Conservation (phyloP, 1,140 invertebrate genomes). For the Cecropterus lyciades region DNA sequence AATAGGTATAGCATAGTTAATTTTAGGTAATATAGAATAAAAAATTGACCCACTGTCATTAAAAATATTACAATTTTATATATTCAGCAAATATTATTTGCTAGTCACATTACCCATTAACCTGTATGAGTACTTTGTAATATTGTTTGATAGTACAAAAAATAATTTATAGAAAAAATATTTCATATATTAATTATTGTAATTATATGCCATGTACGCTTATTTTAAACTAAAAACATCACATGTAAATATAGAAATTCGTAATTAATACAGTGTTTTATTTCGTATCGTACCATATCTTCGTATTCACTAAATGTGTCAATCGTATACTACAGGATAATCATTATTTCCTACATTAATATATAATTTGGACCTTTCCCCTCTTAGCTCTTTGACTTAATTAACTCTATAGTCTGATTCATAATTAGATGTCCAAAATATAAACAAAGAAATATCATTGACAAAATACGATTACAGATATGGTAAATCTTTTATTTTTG, state of each 20-base stretch:
- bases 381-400: too few relatives aligned
- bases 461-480: too few relatives aligned
- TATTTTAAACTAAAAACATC: constrained; percentile 83
- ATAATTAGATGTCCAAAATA: too few relatives aligned
- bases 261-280: constrained; percentile 69
- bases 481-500: too few relatives aligned
- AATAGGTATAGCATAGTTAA: constrained; percentile 66
- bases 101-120: constrained; percentile 81
- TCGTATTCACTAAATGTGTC: not conserved
- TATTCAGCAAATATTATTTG: constrained; percentile 81
- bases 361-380: too few relatives aligned
- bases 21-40: constrained; percentile 60
- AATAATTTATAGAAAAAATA: constrained; percentile 82
- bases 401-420: too few relatives aligned
- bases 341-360: too few relatives aligned
- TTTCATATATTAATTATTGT: constrained; percentile 80
- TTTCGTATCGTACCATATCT: too few relatives aligned
- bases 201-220: constrained; percentile 84
- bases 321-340: not conserved
- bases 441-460: too few relatives aligned
- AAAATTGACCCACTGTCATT: constrained; percentile 77
- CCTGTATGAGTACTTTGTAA: constrained; percentile 79
- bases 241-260: constrained; percentile 83
- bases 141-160: constrained; percentile 84
- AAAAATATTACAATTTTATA: constrained; percentile 67